phyloP scores from a whole-genome alignment of 2,797 vertebrate genomes.

The Halcyon smyrnensis region DNA sequence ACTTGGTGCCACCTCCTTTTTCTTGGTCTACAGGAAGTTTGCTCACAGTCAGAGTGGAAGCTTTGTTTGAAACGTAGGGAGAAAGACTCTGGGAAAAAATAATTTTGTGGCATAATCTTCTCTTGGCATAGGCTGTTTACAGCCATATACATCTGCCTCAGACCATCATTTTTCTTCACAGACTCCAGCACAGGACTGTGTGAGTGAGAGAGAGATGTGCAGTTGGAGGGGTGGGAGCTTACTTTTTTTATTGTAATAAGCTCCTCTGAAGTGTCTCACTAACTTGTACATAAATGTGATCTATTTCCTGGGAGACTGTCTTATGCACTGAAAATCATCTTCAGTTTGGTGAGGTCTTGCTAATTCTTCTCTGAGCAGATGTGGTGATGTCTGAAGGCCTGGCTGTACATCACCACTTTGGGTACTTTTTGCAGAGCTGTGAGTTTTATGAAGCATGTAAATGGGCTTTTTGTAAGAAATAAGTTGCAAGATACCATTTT shows the following conservation, averaged over 20 bases:
- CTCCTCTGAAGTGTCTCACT: slow-evolving; percentile 1
- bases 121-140: neutral
- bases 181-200: neutral
- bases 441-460: slow-evolving; percentile 54
- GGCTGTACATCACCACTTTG: slow-evolving; percentile 21
- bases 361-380: slow-evolving; percentile 49
- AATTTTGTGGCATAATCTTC: neutral
- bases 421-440: neutral
- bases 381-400: slow-evolving; percentile 37
- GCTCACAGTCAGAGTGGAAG: neutral
- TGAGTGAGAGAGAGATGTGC: neutral
- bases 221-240: neutral
- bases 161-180: neutral
- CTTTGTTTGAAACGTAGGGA: neutral
- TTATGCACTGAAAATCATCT: slow-evolving; percentile 32
- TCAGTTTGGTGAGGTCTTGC: neutral
- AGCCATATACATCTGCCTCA: neutral
- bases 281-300: slow-evolving; percentile 57
- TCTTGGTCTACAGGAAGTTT: neutral
- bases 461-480: slow-evolving; percentile 32
- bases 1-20: neutral
- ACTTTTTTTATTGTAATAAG: slow-evolving; percentile 34
- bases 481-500: neutral
- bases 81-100: neutral
- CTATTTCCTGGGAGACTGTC: slow-evolving; percentile 32